Evolutionary conservation across 1,140 invertebrate genomes (phyloP), one percentile per base, ranked within the genome.

Genomic region (Nymphalis io): DNA sequence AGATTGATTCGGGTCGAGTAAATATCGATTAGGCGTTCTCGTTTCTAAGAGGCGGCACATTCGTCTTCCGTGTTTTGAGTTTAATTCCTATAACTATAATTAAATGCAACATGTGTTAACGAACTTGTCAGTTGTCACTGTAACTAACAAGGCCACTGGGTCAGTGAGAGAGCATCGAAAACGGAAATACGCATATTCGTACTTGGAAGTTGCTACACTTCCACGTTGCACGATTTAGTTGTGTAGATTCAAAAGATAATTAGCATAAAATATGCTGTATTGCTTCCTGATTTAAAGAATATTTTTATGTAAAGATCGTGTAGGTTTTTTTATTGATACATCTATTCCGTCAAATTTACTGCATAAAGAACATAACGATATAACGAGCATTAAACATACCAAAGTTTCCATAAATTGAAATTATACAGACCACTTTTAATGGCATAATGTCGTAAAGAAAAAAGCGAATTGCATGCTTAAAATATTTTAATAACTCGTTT

Each of bases 71-170:
- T 21, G 39, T 51, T 53, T 55, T 23, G 12, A 27, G 13, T 6
- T 55, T 23, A 55, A 23, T 23, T 27, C 51, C 23, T 13, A 55
- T 55, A 12, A 15, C 20, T 11, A 27, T 55, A 27, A 55, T 55
- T 55, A 11, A 27, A 62, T 62, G 48, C 59, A 68, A 58, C 21
- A 38, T 42, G 67, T 62, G 38, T 61, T 57, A 68, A 62, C 67
- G 48, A 39, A 62, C 13, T 55, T 62, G 67, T 62, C 59, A 68
- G 46, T 60, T 60, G 67, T 70, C 67, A 75, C 67, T 73, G 68
- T 73, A 68, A 68, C 60, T 33, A 74, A 72, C 75, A 74, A 73
- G 75, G 72, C 68, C 59, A 74, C 20, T 72, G 68, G 68, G 75
- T 76, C 75, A 76, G 33, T 51, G 72, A 69, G 71, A 65, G 67